These are phyloP conservation scores for Chrysolina haemoptera DNA, from an alignment of 2,888 invertebrate genomes.

Conservation along the genomic window DNA sequence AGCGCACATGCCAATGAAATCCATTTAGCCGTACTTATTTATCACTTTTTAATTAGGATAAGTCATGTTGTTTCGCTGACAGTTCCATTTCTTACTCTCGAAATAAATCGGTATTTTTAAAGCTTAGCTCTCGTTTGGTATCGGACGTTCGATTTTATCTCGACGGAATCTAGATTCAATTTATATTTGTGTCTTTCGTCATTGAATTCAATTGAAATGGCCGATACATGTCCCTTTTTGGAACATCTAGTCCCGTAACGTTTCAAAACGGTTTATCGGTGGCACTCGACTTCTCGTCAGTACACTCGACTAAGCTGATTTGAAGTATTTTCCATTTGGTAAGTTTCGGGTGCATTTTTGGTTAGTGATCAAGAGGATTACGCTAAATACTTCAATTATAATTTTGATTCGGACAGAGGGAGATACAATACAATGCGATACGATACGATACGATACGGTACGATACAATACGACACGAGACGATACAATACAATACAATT, in stretches of 20 bases:
- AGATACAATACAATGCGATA: too few species aligned
- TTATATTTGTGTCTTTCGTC: conserved; percentile 25
- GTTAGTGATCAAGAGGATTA: too few species aligned
- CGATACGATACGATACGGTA: too few species aligned
- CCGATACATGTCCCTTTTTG: conserved; percentile 22
- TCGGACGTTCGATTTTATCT: conserved; percentile 17
- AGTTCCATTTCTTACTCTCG: conserved; percentile 36
- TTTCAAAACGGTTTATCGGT: conserved; percentile 5
- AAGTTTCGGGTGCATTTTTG: too few species aligned
- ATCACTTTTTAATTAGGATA: conserved; percentile 41
- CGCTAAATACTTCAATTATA: too few species aligned
- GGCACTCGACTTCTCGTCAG: not conserved
- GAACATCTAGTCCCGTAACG: conserved; percentile 3
- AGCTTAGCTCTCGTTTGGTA: conserved; percentile 26
- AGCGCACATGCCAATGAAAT: conserved; percentile 21
- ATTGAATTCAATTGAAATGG: conserved; percentile 19
- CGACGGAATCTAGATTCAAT: conserved; percentile 29
- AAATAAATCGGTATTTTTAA: conserved; percentile 44
- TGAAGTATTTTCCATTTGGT: too few species aligned
- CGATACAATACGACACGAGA: too few species aligned
- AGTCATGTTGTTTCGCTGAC: conserved; percentile 38
- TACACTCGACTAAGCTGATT: too few species aligned
- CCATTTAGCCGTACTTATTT: conserved; percentile 30
- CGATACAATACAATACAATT: too few species aligned
- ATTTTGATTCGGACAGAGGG: too few species aligned